phyloP scores from a whole-genome alignment of 2,888 invertebrate species.

The Ophion ellenae region DNA sequence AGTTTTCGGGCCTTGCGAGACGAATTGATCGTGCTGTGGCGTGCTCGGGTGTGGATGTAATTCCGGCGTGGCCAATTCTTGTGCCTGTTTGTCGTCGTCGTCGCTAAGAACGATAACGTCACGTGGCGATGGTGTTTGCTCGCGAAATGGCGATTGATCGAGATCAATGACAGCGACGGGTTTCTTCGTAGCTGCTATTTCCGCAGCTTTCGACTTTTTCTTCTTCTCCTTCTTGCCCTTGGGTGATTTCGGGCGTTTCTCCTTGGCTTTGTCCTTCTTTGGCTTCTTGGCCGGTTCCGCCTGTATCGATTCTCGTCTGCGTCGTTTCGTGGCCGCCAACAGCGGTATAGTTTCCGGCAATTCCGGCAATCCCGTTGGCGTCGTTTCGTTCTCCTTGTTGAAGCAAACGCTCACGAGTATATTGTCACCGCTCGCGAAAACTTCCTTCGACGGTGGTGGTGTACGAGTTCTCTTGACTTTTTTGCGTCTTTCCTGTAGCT shows the following conservation, averaged over 20 bases:
- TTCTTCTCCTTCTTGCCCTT: constrained; percentile 82
- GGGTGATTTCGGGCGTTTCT: constrained; percentile 78
- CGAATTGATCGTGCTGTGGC: constrained; percentile 78
- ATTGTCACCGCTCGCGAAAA: constrained; percentile 96
- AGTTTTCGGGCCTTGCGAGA: constrained; percentile 88
- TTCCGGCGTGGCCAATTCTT: constrained; percentile 74
- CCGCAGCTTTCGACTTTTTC: constrained; percentile 81
- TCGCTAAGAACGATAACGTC: constrained; percentile 94
- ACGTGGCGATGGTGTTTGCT: constrained; percentile 91
- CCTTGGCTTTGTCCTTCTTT: constrained; percentile 82
- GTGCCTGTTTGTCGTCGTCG: constrained; percentile 86
- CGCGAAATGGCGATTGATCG: constrained; percentile 93
- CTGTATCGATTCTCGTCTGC: constrained; percentile 81
- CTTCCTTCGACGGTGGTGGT: constrained; percentile 92
- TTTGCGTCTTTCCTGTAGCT: constrained; percentile 83
- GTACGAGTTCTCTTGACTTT: constrained; percentile 84
- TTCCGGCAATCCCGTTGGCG: constrained; percentile 72
- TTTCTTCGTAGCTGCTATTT: constrained; percentile 86
- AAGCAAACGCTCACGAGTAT: constrained; percentile 97
- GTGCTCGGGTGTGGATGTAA: constrained; percentile 75
- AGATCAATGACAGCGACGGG: constrained; percentile 94
- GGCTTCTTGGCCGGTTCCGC: constrained; percentile 80
- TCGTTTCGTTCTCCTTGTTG: constrained; percentile 86
- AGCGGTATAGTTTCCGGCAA: constrained; percentile 80
- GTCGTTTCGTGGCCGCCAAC: constrained; percentile 82